These are phyloP conservation scores for Coregonus suidteri DNA, from an alignment of 2,797 vertebrate genomes.

Conservation along the genomic window DNA sequence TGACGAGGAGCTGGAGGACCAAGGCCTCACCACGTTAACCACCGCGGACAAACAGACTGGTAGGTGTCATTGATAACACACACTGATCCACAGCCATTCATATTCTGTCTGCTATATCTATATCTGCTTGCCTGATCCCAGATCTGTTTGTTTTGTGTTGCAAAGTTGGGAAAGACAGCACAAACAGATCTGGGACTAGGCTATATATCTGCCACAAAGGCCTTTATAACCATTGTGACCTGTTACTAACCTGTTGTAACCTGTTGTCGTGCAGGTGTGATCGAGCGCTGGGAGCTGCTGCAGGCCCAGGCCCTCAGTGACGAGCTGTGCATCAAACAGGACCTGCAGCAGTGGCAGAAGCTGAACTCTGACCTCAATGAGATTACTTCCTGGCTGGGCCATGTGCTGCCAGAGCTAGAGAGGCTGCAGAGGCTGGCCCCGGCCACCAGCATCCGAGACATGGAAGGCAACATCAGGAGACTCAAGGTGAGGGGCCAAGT, in stretches of 20 bases:
- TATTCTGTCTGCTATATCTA: background rate
- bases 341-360: conserved; percentile 80
- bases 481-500: conserved; percentile 76
- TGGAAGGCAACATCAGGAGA: conserved; percentile 77
- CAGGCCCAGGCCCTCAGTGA: conserved; percentile 73
- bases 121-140: background rate
- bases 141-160: background rate
- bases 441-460: conserved; percentile 65
- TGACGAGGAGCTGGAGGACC: conserved; percentile 70
- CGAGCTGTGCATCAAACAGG: conserved; percentile 69
- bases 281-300: conserved; percentile 90
- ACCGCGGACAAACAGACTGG: conserved; percentile 75
- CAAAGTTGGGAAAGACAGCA: background rate
- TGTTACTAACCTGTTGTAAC: background rate
- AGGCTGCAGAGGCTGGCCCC: conserved; percentile 66
- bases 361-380: conserved; percentile 80
- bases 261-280: conserved; percentile 74
- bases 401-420: conserved; percentile 81
- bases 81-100: conserved; percentile 43
- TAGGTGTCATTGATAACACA: conserved; percentile 44
- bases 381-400: conserved; percentile 83
- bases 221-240: background rate
- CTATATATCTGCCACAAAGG: background rate
- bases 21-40: conserved; percentile 67
- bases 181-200: background rate